A percentile compares a stretch with the other conserved stretches of the same genome.
Evolutionary conservation across 2,888 invertebrate species (phyloP).

Genomic region (Thymelicus acteon): DNA sequence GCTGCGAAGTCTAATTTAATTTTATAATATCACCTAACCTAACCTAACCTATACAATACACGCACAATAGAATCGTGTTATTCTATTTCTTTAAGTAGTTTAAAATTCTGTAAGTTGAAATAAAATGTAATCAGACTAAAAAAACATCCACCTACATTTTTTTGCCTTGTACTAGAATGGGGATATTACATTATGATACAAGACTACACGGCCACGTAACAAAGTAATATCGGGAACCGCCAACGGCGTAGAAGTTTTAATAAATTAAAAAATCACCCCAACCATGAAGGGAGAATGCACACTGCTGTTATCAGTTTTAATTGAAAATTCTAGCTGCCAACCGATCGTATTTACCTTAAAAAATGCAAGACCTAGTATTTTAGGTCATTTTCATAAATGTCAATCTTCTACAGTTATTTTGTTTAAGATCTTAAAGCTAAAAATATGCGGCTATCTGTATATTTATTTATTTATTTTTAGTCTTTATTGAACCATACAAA

Average conservation of each 20-base stretch:
- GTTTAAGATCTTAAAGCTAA: too few relatives aligned
- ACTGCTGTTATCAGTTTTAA: slow-evolving; percentile 79
- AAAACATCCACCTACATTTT: not conserved
- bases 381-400: not conserved
- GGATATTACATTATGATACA: slow-evolving; percentile 46
- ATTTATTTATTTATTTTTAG: too few relatives aligned
- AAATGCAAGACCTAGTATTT: not conserved
- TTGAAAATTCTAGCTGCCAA: slow-evolving; percentile 45
- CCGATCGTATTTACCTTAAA: slow-evolving; percentile 5
- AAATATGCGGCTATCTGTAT: too few relatives aligned
- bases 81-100: too few relatives aligned
- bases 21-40: too few relatives aligned
- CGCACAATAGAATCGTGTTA: too few relatives aligned
- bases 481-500: too few relatives aligned
- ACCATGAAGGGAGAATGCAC: slow-evolving; percentile 61
- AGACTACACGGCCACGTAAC: slow-evolving; percentile 59
- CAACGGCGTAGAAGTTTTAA: slow-evolving; percentile 79
- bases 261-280: slow-evolving; percentile 82
- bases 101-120: not conserved
- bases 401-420: too few relatives aligned
- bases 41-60: too few relatives aligned
- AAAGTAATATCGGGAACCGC: slow-evolving; percentile 74
- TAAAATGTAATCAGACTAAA: not conserved
- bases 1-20: too few relatives aligned
- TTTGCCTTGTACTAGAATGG: not conserved